Base-by-base conservation (phyloP, 2,113 vertebrate species). In the Stegostoma tigrinum region DNA sequence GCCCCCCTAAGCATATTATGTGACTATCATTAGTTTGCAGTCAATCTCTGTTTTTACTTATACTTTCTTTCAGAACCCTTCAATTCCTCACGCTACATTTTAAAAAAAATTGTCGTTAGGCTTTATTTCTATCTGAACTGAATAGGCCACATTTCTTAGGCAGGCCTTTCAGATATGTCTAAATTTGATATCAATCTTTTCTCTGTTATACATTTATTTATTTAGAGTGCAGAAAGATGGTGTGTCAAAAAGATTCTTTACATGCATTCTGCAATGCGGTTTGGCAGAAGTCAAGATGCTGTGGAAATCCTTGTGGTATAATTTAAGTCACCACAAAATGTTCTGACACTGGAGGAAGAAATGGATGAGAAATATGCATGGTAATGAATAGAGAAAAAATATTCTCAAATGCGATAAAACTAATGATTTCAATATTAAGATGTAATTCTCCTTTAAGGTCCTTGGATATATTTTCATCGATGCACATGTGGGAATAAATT, bases 241-340 rank as follows among this genome's bases (percentile, higher is more conserved):
- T 94, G 45, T 10, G 66, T 34, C 94, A 67, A 68, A 23, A 30
- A 72, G 8, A 52, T 27, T 95, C 55, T 52, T 2, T 72, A 15
- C 42, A 48, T 42, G 5, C 48, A 72, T 34, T 42, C 42, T 72
- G 68, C 23, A 95, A 10, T 67, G n/a, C 64, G 10, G 89, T 6
- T 93, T 64, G 64, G 85, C 42, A 52, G 85, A 89, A 38, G 38
- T 64, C 34, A 67, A 67, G 64, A 94, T 67, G 34, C 19, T n/a
- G n/a, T 67, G 61, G 34, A 0, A 94, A 94, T 15, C n/a, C 38
- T 27, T 15, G n/a, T 94, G 38, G 23, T 27, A 12, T 68, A 94
- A 67, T 95, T 45, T 95, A 72, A 94, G 55, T 64, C 61, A 93
- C 55, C 61, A 66, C 55, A 93, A 93, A 38, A 93, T n/a, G 5